Evolutionary conservation across 2,113 vertebrate genomes (phyloP), one percentile per base, ranked within the genome.

Genomic region (Apodemus sylvaticus): DNA sequence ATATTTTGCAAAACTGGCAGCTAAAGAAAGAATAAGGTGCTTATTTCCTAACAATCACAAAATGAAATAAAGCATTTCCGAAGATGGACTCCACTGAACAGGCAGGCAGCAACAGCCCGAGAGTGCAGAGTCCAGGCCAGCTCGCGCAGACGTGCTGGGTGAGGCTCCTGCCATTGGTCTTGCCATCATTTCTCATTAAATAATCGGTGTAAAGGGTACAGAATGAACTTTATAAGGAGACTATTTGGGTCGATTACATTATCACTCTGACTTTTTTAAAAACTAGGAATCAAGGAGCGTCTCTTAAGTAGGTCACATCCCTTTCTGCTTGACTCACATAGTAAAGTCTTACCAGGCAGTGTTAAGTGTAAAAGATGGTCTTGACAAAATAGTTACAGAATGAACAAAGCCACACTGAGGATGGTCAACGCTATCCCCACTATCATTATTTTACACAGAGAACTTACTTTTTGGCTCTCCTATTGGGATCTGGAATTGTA

Each of bases 131-230:
- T 91, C 87, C 83, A 79, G 94, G 73, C 74, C 91, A 77, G 55
- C 68, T 48, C 22, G 89, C 22, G 89, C 82, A 73, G 91, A 86
- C 94, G 95, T 55, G 88, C 86, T 74, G 60, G 89, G 85, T 22
- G 19, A 86, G 93, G 94, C 96, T 92, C 96, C 89, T 87, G 55
- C 86, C 89, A 94, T 78, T 77, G 94, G 82, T 94, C 91, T 95
- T 70, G 76, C 86, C 71, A 92, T 91, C 89, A 93, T 48, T 90
- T 97, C 96, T 97, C 92, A 97, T 96, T 92, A 97, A 97, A 96
- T 77, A 93, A 92, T 82, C 73, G 70, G 48, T 94, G 93, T 76
- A 78, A 97, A 97, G 93, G 93, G 78, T 83, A 81, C 58, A 81
- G n/a, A 89, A 94, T 74, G 91, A 96, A 86, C 91, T 83, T 3